A percentile compares a stretch with the other conserved stretches of the same genome.
Conservation (phyloP, 2,113 vertebrate genomes). For the Orientallactaga bullata region DNA sequence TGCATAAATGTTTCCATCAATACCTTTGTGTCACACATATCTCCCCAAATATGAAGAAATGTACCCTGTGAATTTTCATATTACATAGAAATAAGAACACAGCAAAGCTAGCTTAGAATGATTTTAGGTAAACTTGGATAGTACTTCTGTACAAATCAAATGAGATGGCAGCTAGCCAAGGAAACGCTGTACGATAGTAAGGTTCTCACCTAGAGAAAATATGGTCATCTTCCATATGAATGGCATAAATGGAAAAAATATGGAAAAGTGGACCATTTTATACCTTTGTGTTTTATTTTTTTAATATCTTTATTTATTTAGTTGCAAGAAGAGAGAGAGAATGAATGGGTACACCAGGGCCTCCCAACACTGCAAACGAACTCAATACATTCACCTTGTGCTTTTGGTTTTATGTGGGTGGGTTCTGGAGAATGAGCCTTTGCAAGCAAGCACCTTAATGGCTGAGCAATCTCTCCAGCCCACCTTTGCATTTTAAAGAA, state of each 20-base stretch:
- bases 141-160: constrained; percentile 28
- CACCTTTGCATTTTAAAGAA: not conserved
- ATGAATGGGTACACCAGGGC: too few species aligned
- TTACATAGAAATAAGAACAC: constrained; percentile 12
- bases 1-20: not conserved
- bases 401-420: too few species aligned
- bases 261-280: constrained; percentile 21
- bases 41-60: constrained; percentile 32
- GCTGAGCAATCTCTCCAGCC: too few species aligned
- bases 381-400: too few species aligned
- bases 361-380: too few species aligned
- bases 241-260: not conserved
- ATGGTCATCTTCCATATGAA: not conserved
- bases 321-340: too few species aligned
- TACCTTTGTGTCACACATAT: constrained; percentile 32
- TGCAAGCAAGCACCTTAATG: too few species aligned
- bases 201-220: constrained; percentile 16
- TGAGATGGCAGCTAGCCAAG: not conserved
- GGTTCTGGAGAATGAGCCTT: too few species aligned
- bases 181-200: constrained; percentile 12
- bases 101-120: constrained; percentile 21
- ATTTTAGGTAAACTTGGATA: constrained; percentile 15
- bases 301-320: too few species aligned
- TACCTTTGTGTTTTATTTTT: constrained; percentile 6
- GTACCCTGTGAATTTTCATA: constrained; percentile 49